Base-by-base conservation (phyloP, 2,888 invertebrate genomes). In the Xylota sylvarum region DNA sequence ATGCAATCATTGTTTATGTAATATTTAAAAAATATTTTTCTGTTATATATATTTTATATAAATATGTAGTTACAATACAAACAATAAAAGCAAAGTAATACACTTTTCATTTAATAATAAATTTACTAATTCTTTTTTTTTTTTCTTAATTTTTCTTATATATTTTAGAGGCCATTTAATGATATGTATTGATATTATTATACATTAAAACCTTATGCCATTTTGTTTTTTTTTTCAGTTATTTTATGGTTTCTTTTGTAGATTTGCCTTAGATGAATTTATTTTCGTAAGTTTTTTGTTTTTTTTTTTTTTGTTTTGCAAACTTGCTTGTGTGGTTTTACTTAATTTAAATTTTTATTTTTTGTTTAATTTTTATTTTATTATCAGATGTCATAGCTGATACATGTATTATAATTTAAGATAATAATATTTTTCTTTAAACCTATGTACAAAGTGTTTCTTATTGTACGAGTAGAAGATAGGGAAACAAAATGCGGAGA, bases 371-470 rank as follows among this genome's bases (percentile, higher is more conserved):
- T 88, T 77, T 69, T 23, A 60, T 89, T 90, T 91, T 91, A 91
- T 91, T 91, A 91, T 91, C 91, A 91, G 91, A 91, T 91, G 91
- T 91, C 91, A 89, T 91, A 91, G 91, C 91, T 91, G 91, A 91
- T 91, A 91, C 88, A 89, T 67, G 82, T 89, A 88, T 88, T 87
- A 43, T 88, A 84, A 84, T 80, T 40, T 10, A 64, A 79, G 55
- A 56, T 43, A 62, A 58, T 83, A 88, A 88, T 80, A n/a, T 23
- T 86, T 40, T 52, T 70, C 69, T 65, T 76, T 43, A 80, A 73
- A 46, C 64, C 10, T 80, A 80, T 80, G n/a, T 80, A 80, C 72
- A 80, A 55, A 17, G 52, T 62, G 9, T 43, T 52, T 73, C 12
- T 58, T 65, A 50, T 60, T 80, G 65, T 65, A 43, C 55, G 58